Conservation (phyloP, 2,888 invertebrate species). For the Drosophila paranaensis region DNA sequence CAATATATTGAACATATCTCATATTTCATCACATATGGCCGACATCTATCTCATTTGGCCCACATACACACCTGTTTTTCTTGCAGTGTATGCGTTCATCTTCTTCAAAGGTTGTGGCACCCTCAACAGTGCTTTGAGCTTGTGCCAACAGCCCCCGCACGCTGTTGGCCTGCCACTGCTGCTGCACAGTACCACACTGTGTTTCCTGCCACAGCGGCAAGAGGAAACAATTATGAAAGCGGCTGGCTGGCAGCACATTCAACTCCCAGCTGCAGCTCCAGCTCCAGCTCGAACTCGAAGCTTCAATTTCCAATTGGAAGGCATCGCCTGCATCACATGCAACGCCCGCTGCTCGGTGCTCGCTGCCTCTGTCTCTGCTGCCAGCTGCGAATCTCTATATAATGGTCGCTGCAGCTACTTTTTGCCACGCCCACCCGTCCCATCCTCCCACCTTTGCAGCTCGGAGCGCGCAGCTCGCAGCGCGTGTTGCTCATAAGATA, state of each 20-base stretch:
- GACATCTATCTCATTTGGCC: background rate
- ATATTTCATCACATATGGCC: no score
- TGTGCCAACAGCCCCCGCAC: background rate
- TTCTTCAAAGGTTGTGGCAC: conserved; percentile 52
- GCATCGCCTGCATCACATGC: conserved; percentile 31
- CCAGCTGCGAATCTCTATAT: conserved; percentile 26
- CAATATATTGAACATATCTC: no score
- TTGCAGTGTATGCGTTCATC: conserved; percentile 29
- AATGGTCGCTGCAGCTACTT: conserved; percentile 48
- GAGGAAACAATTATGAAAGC: conserved; percentile 64
- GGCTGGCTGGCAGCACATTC: conserved; percentile 45
- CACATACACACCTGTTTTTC: background rate
- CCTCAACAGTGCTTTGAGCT: conserved; percentile 43
- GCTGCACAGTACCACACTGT: conserved; percentile 13
- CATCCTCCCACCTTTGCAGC: conserved; percentile 4
- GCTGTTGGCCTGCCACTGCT: background rate
- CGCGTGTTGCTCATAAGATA: conserved; percentile 71
- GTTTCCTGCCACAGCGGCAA: conserved; percentile 45
- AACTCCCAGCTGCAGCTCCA: conserved; percentile 33
- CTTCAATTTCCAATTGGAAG: conserved; percentile 9
- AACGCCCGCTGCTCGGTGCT: conserved; percentile 10
- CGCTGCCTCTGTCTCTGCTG: background rate
- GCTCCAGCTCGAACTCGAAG: conserved; percentile 1
- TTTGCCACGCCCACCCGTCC: conserved; percentile 24
- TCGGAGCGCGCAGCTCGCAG: conserved; percentile 14